Evolutionary conservation across 1,140 invertebrate species (phyloP).

Genomic region (Calosoma granatense): DNA sequence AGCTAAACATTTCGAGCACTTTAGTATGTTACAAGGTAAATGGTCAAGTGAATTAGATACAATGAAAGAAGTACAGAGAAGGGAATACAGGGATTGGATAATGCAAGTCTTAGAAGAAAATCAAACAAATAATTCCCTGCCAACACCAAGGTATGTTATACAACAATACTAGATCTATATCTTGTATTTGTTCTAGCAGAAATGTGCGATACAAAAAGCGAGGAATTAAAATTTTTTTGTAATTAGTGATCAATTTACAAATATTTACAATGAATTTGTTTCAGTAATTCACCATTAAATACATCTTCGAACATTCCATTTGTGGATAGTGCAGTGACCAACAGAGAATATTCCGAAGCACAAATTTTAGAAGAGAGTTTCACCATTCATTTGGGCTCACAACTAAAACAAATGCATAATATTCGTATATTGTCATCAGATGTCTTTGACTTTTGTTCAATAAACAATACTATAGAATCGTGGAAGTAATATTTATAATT

Average conservation of each 20-base stretch:
- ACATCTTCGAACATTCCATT: conserved; percentile 22
- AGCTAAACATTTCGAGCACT: conserved; percentile 66
- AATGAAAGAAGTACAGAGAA: conserved; percentile 63
- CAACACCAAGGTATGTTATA: conserved; percentile 39
- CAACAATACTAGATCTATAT: too few species aligned
- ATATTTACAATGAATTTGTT: background rate
- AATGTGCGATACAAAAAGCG: conserved; percentile 31
- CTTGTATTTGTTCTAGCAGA: too few species aligned
- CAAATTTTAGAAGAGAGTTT: conserved; percentile 82
- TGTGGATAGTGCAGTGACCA: conserved; percentile 21
- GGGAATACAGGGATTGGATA: conserved; percentile 75
- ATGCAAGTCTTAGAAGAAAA: conserved; percentile 61
- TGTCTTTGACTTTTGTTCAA: conserved; percentile 74
- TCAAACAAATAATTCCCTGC: conserved; percentile 41
- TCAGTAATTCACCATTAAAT: conserved; percentile 23
- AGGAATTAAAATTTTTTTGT: too few species aligned
- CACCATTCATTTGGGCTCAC: conserved; percentile 92
- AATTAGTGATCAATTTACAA: background rate
- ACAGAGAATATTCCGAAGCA: conserved; percentile 3
- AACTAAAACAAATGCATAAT: conserved; percentile 98
- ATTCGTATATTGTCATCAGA: conserved; percentile 81
- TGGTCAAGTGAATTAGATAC: conserved; percentile 64
- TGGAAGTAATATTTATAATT: conserved; percentile 20
- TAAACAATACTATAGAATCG: conserved; percentile 45
- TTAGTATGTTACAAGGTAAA: conserved; percentile 56